Evolutionary conservation across 2,113 vertebrate genomes (phyloP).

Genomic region (Esox niger): DNA sequence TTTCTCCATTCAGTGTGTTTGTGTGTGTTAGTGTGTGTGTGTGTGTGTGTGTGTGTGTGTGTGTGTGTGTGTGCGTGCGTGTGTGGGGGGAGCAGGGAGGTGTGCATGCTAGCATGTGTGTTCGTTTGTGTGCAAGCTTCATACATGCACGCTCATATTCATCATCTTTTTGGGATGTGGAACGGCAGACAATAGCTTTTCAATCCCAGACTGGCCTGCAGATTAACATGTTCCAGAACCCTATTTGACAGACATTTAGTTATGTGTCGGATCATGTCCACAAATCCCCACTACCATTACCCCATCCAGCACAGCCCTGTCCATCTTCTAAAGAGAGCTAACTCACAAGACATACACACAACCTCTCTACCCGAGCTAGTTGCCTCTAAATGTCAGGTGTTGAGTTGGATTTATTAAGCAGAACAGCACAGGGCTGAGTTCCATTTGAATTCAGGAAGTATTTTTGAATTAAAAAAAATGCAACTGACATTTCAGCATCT

Average conservation of each 20-base stretch:
- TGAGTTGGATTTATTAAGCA: neutral
- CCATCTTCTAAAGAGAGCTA: neutral
- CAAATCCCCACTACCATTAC: neutral
- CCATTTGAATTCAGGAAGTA: neutral
- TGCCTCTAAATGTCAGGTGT: neutral
- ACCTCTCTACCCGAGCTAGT: neutral
- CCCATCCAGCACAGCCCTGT: neutral
- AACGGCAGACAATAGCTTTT: neutral
- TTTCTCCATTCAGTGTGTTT: conserved; percentile 25
- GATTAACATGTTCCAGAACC: neutral
- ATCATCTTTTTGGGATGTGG: neutral
- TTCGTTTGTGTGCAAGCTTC: neutral
- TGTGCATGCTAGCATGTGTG: no score
- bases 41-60: conserved; percentile 5
- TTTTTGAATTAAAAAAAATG: no score
- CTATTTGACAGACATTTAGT: neutral
- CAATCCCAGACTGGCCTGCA: neutral
- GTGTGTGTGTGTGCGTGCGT: neutral
- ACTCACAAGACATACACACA: neutral
- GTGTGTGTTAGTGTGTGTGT: conserved; percentile 21
- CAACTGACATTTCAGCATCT: no score
- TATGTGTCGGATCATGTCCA: neutral
- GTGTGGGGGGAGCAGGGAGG: no score
- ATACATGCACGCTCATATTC: neutral
- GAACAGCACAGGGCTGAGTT: neutral